A percentile compares a stretch with the other conserved stretches of the same genome.
Conservation (phyloP, 1,140 invertebrate species). For the Apis florea region DNA sequence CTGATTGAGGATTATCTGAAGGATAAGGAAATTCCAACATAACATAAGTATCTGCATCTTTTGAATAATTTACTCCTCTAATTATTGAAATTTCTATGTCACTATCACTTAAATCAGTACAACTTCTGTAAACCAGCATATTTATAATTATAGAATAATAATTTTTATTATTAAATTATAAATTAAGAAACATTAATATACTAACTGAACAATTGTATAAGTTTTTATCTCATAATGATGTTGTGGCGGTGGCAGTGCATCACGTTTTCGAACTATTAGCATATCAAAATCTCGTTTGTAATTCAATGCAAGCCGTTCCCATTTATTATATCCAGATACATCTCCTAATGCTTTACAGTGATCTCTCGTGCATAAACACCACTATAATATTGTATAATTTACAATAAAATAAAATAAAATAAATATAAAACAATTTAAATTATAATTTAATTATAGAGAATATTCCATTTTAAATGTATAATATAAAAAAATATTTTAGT, state of each 20-base stretch:
- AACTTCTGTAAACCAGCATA: slow-evolving; percentile 82
- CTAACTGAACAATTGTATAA: slow-evolving; percentile 94
- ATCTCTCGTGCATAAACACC: slow-evolving; percentile 91
- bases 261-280: slow-evolving; percentile 84
- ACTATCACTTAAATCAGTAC: slow-evolving; percentile 94
- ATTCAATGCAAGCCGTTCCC: slow-evolving; percentile 91
- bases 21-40: slow-evolving; percentile 96
- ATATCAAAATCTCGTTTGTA: slow-evolving; percentile 95
- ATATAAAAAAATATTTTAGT: no score
- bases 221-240: slow-evolving; percentile 96
- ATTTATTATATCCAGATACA: slow-evolving; percentile 92
- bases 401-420: neutral
- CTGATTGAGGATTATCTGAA: slow-evolving; percentile 89
- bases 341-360: slow-evolving; percentile 97
- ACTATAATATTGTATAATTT: slow-evolving; percentile 58
- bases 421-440: no score
- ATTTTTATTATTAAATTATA: neutral
- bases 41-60: slow-evolving; percentile 96
- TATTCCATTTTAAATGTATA: no score
- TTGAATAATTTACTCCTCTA: slow-evolving; percentile 93
- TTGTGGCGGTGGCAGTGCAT: slow-evolving; percentile 86
- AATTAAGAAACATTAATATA: slow-evolving; percentile 39
- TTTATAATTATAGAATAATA: slow-evolving; percentile 4
- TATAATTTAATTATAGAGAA: no score
- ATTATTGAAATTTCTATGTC: slow-evolving; percentile 94